phyloP scores from a whole-genome alignment of 2,797 vertebrate species.

The Gila robusta region DNA sequence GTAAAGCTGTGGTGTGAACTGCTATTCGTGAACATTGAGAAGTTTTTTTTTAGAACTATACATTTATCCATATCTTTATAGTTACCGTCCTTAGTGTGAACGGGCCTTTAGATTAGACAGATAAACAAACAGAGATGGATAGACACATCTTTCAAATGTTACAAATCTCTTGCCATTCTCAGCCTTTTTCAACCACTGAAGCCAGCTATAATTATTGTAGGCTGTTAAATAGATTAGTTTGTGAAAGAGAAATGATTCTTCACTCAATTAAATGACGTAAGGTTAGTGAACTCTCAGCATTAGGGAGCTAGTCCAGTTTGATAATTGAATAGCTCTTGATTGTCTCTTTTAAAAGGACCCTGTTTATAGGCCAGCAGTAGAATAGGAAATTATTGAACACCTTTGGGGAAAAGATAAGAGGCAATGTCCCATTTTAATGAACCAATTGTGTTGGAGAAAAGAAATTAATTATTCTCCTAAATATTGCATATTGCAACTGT shows the following conservation, averaged over 20 bases:
- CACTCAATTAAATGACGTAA: conserved; percentile 79
- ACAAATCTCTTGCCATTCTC: neutral
- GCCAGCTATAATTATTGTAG: conserved; percentile 70
- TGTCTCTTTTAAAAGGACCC: conserved; percentile 67
- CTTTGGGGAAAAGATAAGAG: conserved; percentile 79
- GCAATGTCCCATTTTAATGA: conserved; percentile 80
- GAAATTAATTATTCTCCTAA: conserved; percentile 83
- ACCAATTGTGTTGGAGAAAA: conserved; percentile 82
- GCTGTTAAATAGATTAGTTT: conserved; percentile 76
- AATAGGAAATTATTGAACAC: conserved; percentile 79
- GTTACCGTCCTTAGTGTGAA: no score
- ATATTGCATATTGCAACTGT: conserved; percentile 79
- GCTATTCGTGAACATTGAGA: no score
- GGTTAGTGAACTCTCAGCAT: conserved; percentile 82
- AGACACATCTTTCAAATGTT: neutral
- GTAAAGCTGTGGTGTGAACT: no score
- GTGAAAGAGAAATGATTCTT: conserved; percentile 81
- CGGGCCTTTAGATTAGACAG: no score
- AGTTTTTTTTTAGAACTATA: no score
- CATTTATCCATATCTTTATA: no score
- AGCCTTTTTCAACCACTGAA: conserved; percentile 65
- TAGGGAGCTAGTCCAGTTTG: conserved; percentile 73
- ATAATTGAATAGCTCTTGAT: conserved; percentile 81
- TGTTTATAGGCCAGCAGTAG: conserved; percentile 77
- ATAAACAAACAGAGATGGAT: neutral